Percentiles rank a stretch among this genome's conserved stretches.
Conservation (phyloP, 2,113 vertebrate genomes). For the Carassius gibelio region DNA sequence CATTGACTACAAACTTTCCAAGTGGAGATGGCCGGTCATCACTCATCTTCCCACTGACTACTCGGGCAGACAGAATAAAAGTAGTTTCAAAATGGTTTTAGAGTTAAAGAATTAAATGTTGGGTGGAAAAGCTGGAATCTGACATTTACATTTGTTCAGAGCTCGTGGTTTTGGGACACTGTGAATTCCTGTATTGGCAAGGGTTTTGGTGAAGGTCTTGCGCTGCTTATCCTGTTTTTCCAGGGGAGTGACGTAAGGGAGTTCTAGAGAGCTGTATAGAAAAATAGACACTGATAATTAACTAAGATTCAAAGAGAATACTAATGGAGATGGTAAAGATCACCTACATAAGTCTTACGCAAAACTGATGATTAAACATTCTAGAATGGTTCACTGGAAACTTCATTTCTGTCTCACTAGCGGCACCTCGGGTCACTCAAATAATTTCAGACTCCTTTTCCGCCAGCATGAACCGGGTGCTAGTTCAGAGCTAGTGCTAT, state of each 20-base stretch:
- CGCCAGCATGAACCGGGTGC: no score
- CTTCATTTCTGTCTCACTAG: background rate
- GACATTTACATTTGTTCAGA: conserved; percentile 68
- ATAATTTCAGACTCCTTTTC: background rate
- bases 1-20: conserved; percentile 81
- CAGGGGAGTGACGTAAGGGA: conserved; percentile 83
- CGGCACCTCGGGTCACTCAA: background rate
- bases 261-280: conserved; percentile 85
- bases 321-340: background rate
- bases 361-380: background rate
- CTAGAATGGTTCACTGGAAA: background rate
- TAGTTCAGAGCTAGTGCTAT: no score
- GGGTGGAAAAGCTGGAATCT: background rate
- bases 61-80: conserved; percentile 32
- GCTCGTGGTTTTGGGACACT: conserved; percentile 84
- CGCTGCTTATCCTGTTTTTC: conserved; percentile 86
- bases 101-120: conserved; percentile 2
- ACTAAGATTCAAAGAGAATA: background rate
- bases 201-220: conserved; percentile 85
- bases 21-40: conserved; percentile 83
- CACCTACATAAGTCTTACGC: background rate
- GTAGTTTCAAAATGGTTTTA: conserved; percentile 49
- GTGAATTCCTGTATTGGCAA: conserved; percentile 78
- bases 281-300: conserved; percentile 36
- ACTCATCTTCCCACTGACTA: conserved; percentile 73